Percentiles rank a stretch among this genome's conserved stretches.
phyloP scores from a whole-genome alignment of 2,113 vertebrate genomes.

The Merops nubicus region DNA sequence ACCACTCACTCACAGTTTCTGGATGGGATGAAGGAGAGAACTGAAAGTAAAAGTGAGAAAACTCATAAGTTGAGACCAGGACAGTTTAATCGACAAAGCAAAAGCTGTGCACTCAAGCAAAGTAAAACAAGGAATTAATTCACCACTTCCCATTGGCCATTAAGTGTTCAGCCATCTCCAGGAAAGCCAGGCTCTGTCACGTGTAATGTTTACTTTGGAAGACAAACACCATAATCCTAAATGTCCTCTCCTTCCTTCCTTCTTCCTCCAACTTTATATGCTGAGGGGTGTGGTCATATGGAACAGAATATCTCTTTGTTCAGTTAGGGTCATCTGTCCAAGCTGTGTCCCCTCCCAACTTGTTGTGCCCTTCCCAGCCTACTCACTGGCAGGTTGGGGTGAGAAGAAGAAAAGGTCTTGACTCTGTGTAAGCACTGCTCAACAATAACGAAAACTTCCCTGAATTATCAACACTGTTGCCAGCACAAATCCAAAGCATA shows the following conservation, averaged over 20 bases:
- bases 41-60: neutral
- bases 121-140: neutral
- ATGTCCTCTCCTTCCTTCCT: neutral
- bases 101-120: neutral
- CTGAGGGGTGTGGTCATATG: neutral
- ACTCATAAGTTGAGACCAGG: neutral
- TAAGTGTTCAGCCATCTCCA: too few species aligned
- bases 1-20: neutral
- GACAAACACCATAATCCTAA: neutral
- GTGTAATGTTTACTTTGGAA: too few species aligned
- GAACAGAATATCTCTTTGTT: neutral
- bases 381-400: too few species aligned
- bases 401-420: too few species aligned
- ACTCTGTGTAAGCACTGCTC: too few species aligned
- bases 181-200: too few species aligned
- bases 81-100: neutral
- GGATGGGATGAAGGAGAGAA: neutral
- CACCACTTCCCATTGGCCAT: neutral
- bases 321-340: neutral
- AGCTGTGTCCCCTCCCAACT: too few species aligned
- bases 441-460: too few species aligned
- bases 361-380: too few species aligned
- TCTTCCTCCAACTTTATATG: neutral
- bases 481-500: neutral
- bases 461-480: too few species aligned